phyloP scores from a whole-genome alignment of 2,797 vertebrate genomes.

The Spinus olivaceus region DNA sequence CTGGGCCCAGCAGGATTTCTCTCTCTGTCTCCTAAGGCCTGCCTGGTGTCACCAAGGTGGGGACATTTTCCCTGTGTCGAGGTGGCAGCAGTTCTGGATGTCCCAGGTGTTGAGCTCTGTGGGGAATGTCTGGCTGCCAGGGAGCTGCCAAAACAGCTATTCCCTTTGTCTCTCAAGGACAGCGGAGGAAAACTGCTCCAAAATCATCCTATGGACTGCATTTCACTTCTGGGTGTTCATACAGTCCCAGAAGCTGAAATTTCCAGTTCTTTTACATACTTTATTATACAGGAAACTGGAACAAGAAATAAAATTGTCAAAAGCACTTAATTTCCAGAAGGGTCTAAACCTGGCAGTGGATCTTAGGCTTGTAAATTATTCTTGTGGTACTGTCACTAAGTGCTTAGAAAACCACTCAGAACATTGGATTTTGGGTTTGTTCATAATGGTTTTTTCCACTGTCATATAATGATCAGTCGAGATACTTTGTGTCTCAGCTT shows the following conservation, averaged over 20 bases:
- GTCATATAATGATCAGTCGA: background rate
- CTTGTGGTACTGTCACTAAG: background rate
- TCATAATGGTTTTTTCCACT: background rate
- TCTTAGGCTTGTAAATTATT: background rate
- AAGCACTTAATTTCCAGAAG: background rate
- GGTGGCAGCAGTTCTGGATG: background rate
- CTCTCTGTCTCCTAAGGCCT: background rate
- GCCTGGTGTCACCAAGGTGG: background rate
- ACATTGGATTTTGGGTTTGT: background rate
- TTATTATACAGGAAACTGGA: background rate
- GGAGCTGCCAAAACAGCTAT: background rate
- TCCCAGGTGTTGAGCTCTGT: background rate
- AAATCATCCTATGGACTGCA: background rate
- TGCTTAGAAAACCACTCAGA: background rate
- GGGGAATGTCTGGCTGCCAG: background rate
- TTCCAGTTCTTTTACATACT: background rate
- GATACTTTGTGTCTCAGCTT: background rate
- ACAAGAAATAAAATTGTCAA: background rate
- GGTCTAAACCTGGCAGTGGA: background rate
- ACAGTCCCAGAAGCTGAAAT: background rate
- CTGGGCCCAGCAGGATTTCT: background rate
- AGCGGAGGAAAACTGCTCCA: background rate
- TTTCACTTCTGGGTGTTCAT: background rate
- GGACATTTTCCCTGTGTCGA: background rate
- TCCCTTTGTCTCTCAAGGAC: background rate